Evolutionary conservation across 2,797 vertebrate species (phyloP).

Genomic region (Rousettus madagascariensis): DNA sequence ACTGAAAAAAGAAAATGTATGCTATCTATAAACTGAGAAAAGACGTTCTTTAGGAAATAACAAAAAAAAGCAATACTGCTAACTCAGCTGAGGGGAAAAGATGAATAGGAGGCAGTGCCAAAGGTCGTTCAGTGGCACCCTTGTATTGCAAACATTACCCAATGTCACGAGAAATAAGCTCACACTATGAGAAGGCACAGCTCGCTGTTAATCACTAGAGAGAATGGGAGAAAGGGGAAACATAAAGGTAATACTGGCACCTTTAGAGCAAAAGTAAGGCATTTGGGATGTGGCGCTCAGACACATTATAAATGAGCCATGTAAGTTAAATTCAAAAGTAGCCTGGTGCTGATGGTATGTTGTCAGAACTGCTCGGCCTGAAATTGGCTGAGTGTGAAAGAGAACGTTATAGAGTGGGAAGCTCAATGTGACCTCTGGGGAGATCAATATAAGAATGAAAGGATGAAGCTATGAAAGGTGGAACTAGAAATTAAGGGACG

Average conservation of each 20-base stretch:
- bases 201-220: background rate
- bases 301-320: background rate
- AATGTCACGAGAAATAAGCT: constrained; percentile 25
- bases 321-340: constrained; percentile 52
- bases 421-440: background rate
- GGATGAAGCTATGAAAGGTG: background rate
- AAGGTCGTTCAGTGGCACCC: background rate
- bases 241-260: background rate
- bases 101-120: background rate
- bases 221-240: constrained; percentile 5
- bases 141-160: background rate
- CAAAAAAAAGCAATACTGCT: background rate
- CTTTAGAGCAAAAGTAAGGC: constrained; percentile 32
- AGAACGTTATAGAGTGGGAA: background rate
- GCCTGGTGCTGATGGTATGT: background rate
- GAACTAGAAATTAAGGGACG: background rate
- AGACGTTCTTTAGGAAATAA: constrained; percentile 46
- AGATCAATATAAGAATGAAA: background rate
- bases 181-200: background rate
- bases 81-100: constrained; percentile 20
- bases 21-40: constrained; percentile 38
- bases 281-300: background rate
- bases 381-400: background rate
- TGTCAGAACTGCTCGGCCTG: background rate
- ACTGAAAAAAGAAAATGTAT: background rate